Base-by-base conservation (phyloP, 2,113 vertebrate species). In the Chionodraco myersi region DNA sequence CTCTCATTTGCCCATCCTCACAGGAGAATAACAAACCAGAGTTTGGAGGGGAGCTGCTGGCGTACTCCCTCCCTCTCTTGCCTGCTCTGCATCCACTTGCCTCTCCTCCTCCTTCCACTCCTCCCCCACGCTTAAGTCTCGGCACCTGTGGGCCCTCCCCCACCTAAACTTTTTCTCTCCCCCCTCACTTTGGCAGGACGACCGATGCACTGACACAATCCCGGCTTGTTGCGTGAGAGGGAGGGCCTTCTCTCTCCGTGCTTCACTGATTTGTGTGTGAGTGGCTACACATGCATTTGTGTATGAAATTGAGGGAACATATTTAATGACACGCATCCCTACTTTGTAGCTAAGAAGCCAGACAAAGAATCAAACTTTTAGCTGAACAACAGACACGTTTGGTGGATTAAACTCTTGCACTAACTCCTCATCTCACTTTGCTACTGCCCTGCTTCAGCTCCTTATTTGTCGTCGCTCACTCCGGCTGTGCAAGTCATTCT, bases 91-190 rank as follows among this genome's bases (percentile, higher is more conserved):
- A 53, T 80, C 72, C 77, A 85, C 85, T 93, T 75, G 77, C 75
- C 77, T 83, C 53, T 77, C 79, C 70, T 74, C 72, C 59, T 63
- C 68, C 57, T 34, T 51, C 80, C 72, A 34, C 84, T 84, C 80
- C 81, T 85, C 89, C 83, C 82, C 85, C 82, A 77, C 69, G 79
- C 86, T 92, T 87, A 84, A 86, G 84, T 58, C 71, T 86, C 79
- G 7, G 87, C 92, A 92, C 92, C 92, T 93, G 91, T 91, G 91
- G 54, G 66, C 73, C 88, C 83, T 71, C 82, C 69, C 88, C 86
- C 76, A 41, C 52, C 49, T 57, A 58, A 84, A 83, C 69, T 76
- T 84, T 81, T 85, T 78, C 69, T 51, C 75, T 57, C 86, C 82
- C 79, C 36, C 82, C 83, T 76, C 65, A 52, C 30, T 68, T 87